phyloP scores from a whole-genome alignment of 2,113 vertebrate species.

The Oenanthe melanoleuca region DNA sequence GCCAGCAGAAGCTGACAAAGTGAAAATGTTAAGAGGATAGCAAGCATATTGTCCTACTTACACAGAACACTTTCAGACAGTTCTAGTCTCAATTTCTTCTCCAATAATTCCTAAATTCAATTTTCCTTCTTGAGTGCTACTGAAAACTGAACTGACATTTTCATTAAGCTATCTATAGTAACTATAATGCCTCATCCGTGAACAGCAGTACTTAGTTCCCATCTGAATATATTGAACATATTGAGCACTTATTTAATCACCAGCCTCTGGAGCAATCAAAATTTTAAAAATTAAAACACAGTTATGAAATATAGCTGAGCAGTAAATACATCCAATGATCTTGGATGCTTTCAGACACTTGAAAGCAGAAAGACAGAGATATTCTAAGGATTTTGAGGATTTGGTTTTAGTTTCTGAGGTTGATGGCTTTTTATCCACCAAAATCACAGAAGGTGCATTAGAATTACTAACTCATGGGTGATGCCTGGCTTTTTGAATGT shows the following conservation, averaged over 20 bases:
- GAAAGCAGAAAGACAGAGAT: neutral
- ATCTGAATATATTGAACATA: neutral
- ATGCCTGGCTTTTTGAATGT: neutral
- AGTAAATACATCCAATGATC: neutral
- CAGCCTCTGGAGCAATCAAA: neutral
- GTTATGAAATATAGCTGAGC: neutral
- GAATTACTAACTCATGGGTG: neutral
- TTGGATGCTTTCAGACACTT: neutral
- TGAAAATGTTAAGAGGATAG: neutral
- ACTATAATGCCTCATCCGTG: neutral
- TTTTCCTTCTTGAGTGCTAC: slow-evolving; percentile 17
- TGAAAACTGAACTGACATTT: slow-evolving; percentile 27
- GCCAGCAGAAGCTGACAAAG: neutral
- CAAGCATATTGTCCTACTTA: neutral
- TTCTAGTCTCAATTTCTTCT: neutral
- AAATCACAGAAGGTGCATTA: neutral
- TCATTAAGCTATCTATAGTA: slow-evolving; percentile 13
- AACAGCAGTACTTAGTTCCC: neutral
- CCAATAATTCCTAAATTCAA: neutral
- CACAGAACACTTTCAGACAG: neutral
- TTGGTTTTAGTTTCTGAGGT: neutral
- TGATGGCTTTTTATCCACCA: neutral
- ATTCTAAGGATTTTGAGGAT: neutral
- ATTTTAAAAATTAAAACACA: neutral
- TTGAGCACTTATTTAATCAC: neutral